Base-by-base conservation (phyloP, 2,113 vertebrate genomes). In the Eclectus roratus region DNA sequence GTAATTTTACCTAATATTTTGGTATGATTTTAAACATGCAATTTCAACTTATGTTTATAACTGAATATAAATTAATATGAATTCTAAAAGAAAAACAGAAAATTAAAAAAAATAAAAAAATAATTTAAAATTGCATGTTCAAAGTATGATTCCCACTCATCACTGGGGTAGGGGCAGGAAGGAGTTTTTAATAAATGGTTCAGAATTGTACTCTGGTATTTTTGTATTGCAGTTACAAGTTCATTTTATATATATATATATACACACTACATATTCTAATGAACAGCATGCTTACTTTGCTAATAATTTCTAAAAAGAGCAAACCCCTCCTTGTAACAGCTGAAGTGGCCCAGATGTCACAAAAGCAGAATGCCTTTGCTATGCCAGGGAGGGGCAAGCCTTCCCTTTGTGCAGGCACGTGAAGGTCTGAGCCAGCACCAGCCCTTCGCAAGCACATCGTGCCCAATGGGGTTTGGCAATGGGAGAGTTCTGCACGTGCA, bases 271-370 rank as follows among this genome's bases (percentile, higher is more conserved):
- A 13, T 86, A 79, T 86, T 96, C 95, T 71, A 84, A 74, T 64
- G 61, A 90, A 84, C 29, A 71, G n/a, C 41, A 17, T 33, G 65
- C 88, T 88, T 78, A 64, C 65, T 96, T 91, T 35, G 80, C 86
- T 89, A 94, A 93, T 86, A 83, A 88, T 63, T 92, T 94, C 92
- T 97, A 94, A 90, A 95, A 94, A 90, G 93, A 91, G 76, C 39
- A 82, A 95, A 65, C 82, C 72, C 56, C 92, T 96, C 90, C 90
- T 94, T 71, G 17, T n/a, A 86, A 78, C 92, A 96, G 92, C 94
- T 97, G 95, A 88, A 80, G 80, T 10, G 64, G 41, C 85, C 91
- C 80, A 95, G 92, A 93, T 94, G 90, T 78, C 94, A 71, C 25
- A 80, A 73, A 94, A 71, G 46, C 71, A 88, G 92, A 87, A 93